These are phyloP conservation scores for Pogonomyrmex californicus DNA, from an alignment of 1,140 invertebrate species.

Conservation along the genomic window DNA sequence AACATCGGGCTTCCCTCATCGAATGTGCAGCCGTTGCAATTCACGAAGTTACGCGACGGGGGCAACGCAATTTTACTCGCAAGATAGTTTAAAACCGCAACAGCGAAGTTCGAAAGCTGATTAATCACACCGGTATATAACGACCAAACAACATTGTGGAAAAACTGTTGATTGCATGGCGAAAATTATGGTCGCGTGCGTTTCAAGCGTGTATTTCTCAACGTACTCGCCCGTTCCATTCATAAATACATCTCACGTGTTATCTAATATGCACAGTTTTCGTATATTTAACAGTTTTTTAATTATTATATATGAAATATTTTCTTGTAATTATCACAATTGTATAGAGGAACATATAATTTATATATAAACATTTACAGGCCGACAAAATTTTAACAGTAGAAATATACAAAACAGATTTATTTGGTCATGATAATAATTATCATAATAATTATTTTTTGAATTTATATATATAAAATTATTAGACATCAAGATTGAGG, in stretches of 20 bases:
- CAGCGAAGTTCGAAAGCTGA: constrained; percentile 29
- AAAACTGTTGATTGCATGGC: constrained; percentile 30
- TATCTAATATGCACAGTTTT: not conserved
- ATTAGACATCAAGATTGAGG: no score
- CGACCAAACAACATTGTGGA: constrained; percentile 10
- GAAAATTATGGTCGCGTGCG: not conserved
- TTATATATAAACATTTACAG: no score
- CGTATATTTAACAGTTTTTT: not conserved
- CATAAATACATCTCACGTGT: not conserved
- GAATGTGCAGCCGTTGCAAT: constrained; percentile 23
- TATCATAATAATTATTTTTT: no score
- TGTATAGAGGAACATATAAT: not conserved
- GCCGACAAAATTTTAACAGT: no score
- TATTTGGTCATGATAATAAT: no score
- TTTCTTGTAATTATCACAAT: not conserved
- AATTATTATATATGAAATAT: not conserved
- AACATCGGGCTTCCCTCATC: not conserved
- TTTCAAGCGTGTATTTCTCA: not conserved
- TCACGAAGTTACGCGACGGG: constrained; percentile 29
- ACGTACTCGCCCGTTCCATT: not conserved
- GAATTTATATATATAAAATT: no score
- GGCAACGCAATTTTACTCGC: constrained; percentile 31
- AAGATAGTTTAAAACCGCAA: constrained; percentile 25
- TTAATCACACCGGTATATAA: constrained; percentile 28
- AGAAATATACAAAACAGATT: no score